Evolutionary conservation across 2,797 vertebrate species (phyloP).

Genomic region (Margarornis squamiger): DNA sequence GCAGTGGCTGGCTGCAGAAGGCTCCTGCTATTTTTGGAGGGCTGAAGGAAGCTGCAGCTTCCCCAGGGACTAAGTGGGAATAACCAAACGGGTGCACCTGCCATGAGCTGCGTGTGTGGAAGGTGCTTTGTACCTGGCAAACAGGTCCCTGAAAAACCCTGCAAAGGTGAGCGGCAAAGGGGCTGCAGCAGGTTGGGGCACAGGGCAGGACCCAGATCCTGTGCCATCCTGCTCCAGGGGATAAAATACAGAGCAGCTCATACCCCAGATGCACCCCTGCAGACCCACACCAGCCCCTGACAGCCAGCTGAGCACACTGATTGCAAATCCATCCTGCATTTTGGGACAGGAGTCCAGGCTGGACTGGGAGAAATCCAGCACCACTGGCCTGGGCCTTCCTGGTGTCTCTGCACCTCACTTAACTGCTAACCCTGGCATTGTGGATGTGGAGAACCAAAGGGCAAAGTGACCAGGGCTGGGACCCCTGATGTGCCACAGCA

Average conservation of each 20-base stretch:
- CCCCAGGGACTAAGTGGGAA: neutral
- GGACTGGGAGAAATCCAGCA: neutral
- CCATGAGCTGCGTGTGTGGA: accelerated
- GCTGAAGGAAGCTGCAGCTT: neutral
- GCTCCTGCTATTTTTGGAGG: neutral
- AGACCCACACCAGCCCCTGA: accelerated
- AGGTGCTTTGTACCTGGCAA: neutral
- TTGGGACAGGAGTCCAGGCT: neutral
- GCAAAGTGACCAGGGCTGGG: neutral
- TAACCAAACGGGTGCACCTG: accelerated
- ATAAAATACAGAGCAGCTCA: neutral
- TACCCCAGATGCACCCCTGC: accelerated
- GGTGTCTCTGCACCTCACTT: neutral
- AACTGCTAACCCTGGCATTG: accelerated
- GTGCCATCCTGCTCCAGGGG: neutral
- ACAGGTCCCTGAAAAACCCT: neutral
- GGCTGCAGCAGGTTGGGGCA: accelerated
- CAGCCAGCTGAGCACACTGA: neutral
- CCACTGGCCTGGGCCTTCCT: neutral
- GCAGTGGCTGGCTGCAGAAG: neutral
- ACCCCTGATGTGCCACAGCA: accelerated
- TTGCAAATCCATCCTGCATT: neutral
- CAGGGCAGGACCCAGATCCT: neutral
- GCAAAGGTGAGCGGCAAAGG: neutral
- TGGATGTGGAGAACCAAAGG: neutral